Conservation (phyloP, 2,113 vertebrate species). For the Pampusana beccarii region DNA sequence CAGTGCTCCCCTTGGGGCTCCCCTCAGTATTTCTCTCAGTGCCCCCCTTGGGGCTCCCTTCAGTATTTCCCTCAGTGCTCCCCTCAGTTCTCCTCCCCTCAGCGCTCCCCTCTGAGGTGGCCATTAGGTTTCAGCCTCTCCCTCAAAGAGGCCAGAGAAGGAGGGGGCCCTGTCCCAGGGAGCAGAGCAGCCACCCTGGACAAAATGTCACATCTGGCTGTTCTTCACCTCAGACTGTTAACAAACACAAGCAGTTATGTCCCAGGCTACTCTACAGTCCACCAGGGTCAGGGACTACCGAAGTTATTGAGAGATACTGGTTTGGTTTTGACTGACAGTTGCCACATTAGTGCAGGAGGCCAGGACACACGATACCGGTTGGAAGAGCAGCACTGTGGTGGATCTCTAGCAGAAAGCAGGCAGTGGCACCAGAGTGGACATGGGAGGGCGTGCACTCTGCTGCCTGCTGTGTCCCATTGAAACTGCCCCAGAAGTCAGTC, state of each 20-base stretch:
- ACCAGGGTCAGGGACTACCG: not conserved
- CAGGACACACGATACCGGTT: not conserved
- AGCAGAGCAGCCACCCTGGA: not conserved
- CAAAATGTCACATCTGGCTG: not conserved
- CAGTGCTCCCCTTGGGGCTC: too few relatives aligned
- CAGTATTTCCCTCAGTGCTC: too few relatives aligned
- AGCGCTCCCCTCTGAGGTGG: too few relatives aligned
- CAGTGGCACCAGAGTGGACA: not conserved
- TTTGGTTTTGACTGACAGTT: not conserved
- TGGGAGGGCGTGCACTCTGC: not conserved
- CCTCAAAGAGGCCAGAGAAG: rapidly evolving
- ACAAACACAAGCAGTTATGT: not conserved
- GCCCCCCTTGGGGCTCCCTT: too few relatives aligned
- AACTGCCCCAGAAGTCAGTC: not conserved
- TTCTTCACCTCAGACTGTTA: too few relatives aligned
- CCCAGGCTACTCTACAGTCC: not conserved
- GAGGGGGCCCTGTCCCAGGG: too few relatives aligned
- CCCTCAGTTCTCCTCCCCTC: too few relatives aligned
- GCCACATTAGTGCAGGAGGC: not conserved
- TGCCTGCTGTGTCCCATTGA: rapidly evolving
- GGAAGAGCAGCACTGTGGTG: not conserved
- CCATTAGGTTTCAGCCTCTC: too few relatives aligned
- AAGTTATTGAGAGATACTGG: not conserved
- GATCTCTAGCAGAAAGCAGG: not conserved
- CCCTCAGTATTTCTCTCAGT: too few relatives aligned